Conservation (phyloP, 2,113 vertebrate genomes). For the Isichthys henryi region DNA sequence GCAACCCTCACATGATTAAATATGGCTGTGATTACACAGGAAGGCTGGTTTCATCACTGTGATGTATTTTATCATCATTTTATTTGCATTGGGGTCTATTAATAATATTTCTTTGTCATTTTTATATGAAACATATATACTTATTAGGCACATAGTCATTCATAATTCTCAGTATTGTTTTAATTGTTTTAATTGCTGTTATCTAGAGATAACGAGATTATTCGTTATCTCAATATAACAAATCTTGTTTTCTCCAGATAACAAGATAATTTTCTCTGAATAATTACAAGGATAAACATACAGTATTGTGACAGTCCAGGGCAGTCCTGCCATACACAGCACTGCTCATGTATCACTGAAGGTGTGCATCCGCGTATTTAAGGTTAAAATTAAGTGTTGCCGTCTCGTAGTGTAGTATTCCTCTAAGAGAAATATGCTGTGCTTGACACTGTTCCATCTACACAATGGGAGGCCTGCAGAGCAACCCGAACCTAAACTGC, state of each 20-base stretch:
- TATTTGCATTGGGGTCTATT: not conserved
- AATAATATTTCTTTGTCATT: not conserved
- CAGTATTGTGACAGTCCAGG: not conserved
- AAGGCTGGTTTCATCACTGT: not conserved
- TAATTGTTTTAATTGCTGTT: not conserved
- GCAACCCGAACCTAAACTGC: not conserved
- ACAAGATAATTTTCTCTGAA: not conserved
- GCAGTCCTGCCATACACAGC: not conserved
- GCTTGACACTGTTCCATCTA: no score
- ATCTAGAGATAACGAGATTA: not conserved
- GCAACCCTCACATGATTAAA: not conserved
- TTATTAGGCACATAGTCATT: not conserved
- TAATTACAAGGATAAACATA: not conserved
- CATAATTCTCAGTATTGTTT: not conserved
- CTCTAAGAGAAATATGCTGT: not conserved
- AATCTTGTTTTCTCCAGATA: not conserved
- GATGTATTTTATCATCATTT: not conserved
- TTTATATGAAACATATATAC: not conserved
- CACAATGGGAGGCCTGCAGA: no score
- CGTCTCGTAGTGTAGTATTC: not conserved
- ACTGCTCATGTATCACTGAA: no score
- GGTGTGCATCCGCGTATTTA: not conserved
- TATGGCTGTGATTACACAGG: not conserved
- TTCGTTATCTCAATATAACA: no score
- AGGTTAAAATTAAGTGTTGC: not conserved